Evolutionary conservation across 2,888 invertebrate genomes (phyloP), one percentile per base, ranked within the genome.

Genomic region (Eucera pruinosa): DNA sequence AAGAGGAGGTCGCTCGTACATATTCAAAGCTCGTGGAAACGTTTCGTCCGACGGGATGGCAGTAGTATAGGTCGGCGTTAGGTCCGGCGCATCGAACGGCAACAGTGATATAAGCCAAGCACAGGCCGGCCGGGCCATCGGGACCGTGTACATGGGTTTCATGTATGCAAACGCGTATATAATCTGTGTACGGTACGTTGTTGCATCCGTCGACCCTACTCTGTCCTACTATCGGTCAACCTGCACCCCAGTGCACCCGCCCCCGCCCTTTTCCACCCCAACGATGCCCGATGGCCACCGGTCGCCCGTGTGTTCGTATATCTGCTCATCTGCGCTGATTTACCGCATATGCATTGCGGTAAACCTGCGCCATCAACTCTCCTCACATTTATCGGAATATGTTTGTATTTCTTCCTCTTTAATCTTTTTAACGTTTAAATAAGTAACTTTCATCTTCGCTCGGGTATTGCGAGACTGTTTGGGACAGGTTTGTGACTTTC

Each of bases 251-350:
- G 52, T 61, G 54, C 75, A 61, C 61, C 77, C 80, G 9, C 78
- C 60, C 78, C 78, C 82, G 70, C 73, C 81, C 82, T 79, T 78
- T 82, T 72, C 61, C 74, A 66, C 70, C 70, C 81, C 73, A 73
- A 23, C 61, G 78, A 68, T 72, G 78, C 78, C 78, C 85, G 81
- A 82, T 83, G 85, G 72, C 82, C 83, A 75, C 81, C 76, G 81
- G 72, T 58, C 58, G 54, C 52, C 70, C 36, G 55, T 69, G 78
- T 76, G 72, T 76, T 60, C 78, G 78, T 75, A 80, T 85, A 85
- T 81, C 85, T 81, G 82, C 71, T 85, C 84, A 87, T 87, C 87
- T 83, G 78, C 84, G 81, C 86, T 89, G 88, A 89, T 89, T 88
- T 89, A 89, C 85, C 81, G 84, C 87, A 80, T 82, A 85, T 88